Evolutionary conservation across 2,113 vertebrate species (phyloP), one percentile per base, ranked within the genome.

Genomic region (Morphnarchus princeps): DNA sequence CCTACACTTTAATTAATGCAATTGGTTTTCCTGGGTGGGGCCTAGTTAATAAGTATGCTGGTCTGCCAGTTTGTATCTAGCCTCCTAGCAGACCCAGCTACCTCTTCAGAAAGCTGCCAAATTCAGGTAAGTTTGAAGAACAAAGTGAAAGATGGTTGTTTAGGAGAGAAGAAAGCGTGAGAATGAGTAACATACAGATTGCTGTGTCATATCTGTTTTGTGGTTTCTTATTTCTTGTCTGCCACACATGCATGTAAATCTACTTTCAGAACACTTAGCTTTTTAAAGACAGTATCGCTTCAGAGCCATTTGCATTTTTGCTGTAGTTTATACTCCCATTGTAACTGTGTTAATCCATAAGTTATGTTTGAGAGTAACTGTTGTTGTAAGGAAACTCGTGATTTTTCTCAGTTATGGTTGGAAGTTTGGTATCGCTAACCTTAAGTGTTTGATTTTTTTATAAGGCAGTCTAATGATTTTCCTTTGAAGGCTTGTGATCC

Each of bases 401-500:
- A 8, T 81, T 90, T 85, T 81, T 71, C 42, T 79, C 20, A 36
- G 49, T 87, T 74, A 11, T 32, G 34, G 31, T 69, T 67, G 28
- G 69, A 89, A 71, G 89, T 89, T 81, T 82, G 61, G 36, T 89
- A 62, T 91, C 13, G 1, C 54, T 82, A 76, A 65, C 32, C 34
- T 76, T 38, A 80, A 55, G 16, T 20, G 36, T 70, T 83, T 79
- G 70, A 76, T 78, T 96, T 91, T 88, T 88, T 95, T 73, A 73
- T 93, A 58, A 92, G 34, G 50, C 73, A 72, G 54, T 49, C 54
- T 90, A 93, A 93, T 89, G 42, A 93, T 93, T 95, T 95, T 89
- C 74, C 87, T 97, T 95, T 95, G 96, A 95, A 96, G 87, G 58
- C 66, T 73, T 89, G 45, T 45, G 62, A 93, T 63, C 50, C 38